phyloP scores from a whole-genome alignment of 2,797 vertebrate species.

The Myotis pilosus region DNA sequence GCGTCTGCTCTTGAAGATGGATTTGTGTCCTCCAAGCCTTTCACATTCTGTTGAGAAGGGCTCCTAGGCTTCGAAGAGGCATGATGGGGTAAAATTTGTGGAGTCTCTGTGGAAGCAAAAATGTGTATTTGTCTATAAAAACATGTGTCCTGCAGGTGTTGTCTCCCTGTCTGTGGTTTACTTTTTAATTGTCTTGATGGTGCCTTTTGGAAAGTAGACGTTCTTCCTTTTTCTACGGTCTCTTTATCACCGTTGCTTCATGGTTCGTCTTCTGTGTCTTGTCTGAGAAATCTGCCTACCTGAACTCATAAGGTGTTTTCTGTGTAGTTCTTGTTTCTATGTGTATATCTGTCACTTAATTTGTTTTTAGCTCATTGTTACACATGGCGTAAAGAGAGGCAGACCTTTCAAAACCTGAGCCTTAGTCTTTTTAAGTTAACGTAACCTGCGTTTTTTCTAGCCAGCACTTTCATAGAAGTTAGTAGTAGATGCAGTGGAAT shows the following conservation, averaged over 20 bases:
- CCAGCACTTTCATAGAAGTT: not conserved
- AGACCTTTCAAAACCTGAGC: not conserved
- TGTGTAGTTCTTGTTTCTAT: not conserved
- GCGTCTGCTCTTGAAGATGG: not conserved
- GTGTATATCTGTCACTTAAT: not conserved
- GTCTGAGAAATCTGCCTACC: not conserved
- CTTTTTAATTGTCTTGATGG: not conserved
- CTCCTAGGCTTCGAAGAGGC: not conserved
- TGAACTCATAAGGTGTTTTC: not conserved
- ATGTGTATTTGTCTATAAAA: not conserved
- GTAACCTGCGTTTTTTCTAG: not conserved
- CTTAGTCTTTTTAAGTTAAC: not conserved
- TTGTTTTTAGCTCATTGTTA: not conserved
- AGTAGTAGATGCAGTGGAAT: not conserved
- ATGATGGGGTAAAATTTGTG: not conserved
- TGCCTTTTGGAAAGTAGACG: not conserved
- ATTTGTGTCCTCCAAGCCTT: not conserved
- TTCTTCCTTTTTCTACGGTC: not conserved
- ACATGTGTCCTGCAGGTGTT: not conserved
- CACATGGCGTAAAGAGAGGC: not conserved
- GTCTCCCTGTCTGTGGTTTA: not conserved
- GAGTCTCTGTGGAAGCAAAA: not conserved
- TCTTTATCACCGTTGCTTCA: not conserved
- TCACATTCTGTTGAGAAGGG: not conserved
- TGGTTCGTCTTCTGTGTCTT: not conserved